Conservation (phyloP, 1,140 invertebrate species). For the Mycetomoellerius zeteki region DNA sequence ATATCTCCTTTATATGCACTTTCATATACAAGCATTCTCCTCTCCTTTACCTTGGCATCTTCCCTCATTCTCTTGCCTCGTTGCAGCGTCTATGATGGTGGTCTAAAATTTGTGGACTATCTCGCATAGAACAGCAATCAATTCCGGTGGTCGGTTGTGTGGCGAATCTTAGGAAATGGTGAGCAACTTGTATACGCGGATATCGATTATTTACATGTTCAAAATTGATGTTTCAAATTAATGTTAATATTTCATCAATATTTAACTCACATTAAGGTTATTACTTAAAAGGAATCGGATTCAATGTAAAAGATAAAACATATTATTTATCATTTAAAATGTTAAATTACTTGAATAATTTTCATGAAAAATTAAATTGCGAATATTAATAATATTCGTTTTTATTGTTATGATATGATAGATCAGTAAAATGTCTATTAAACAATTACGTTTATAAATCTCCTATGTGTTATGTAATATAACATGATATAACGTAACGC, state of each 20-base stretch:
- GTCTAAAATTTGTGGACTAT: slow-evolving; percentile 63
- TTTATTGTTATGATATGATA: background rate
- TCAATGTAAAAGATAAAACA: background rate
- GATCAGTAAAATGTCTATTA: background rate
- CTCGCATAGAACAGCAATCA: slow-evolving; percentile 23
- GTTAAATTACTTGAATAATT: background rate
- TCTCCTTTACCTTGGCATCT: background rate
- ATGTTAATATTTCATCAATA: slow-evolving; percentile 12
- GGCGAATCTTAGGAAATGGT: slow-evolving; percentile 65
- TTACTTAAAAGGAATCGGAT: background rate
- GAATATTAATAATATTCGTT: background rate
- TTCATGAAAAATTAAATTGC: background rate
- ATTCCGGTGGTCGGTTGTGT: slow-evolving; percentile 62
- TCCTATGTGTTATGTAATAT: background rate
- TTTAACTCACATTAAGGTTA: slow-evolving; percentile 5
- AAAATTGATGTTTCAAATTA: background rate
- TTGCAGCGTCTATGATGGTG: slow-evolving; percentile 62
- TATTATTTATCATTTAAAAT: background rate
- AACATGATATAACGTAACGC: background rate
- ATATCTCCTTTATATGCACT: slow-evolving; percentile 70
- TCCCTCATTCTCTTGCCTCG: background rate
- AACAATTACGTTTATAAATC: background rate
- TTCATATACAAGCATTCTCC: slow-evolving; percentile 53
- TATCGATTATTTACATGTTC: background rate
- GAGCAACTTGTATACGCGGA: background rate